Evolutionary conservation across 92 coral and sea anemone genomes (phyloP).

Genomic region (Heliopora coerulea): DNA sequence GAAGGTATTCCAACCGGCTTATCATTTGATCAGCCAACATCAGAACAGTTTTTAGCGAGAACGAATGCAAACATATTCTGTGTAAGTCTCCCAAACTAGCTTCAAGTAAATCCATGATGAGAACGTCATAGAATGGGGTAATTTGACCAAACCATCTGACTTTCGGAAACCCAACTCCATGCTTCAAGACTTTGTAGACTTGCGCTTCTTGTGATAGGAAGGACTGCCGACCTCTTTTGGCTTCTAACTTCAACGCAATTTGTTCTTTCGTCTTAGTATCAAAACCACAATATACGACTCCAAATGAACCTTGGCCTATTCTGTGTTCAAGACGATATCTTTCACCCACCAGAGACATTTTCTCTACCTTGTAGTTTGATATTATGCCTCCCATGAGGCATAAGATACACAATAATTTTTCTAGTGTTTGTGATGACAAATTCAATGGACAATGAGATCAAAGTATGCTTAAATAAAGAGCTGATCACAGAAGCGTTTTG

Average conservation of each 20-base stretch:
- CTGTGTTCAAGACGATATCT: constrained; percentile 52
- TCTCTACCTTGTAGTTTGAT: constrained; percentile 25
- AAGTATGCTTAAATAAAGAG: no score
- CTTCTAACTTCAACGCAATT: constrained; percentile 68
- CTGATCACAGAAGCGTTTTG: no score
- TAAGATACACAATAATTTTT: no score
- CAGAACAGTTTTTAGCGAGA: constrained; percentile 62
- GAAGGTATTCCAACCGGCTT: constrained; percentile 61
- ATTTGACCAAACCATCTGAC: constrained; percentile 73
- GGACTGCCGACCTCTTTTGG: constrained; percentile 40
- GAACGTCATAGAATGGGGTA: constrained; percentile 48
- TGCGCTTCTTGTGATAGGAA: constrained; percentile 69
- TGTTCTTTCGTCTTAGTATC: constrained; percentile 55
- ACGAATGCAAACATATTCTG: constrained; percentile 46
- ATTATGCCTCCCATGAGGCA: constrained; percentile 29
- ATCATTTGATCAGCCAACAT: constrained; percentile 74
- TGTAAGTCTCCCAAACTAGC: constrained; percentile 55
- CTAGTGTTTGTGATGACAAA: no score
- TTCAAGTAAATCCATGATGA: constrained; percentile 71
- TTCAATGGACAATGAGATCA: no score
- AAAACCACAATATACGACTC: constrained; percentile 57
- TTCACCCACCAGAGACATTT: constrained; percentile 49
- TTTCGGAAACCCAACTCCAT: constrained; percentile 36
- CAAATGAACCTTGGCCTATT: constrained; percentile 75
- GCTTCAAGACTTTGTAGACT: constrained; percentile 53